These are phyloP conservation scores for Lasioglossum leucozonium DNA, from an alignment of 2,888 invertebrate genomes.

Conservation along the genomic window DNA sequence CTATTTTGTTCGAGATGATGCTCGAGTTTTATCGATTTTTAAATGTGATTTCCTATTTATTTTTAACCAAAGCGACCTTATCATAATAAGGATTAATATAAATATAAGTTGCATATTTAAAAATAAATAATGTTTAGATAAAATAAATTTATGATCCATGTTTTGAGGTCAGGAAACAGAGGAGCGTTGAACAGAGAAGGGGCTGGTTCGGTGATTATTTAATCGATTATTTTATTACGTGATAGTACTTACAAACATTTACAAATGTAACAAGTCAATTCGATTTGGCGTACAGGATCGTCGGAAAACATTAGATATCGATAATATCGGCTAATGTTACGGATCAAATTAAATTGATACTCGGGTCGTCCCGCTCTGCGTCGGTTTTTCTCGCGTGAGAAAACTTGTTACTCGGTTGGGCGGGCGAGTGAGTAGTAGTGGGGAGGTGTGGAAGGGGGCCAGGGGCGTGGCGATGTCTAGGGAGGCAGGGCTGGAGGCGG, in stretches of 20 bases:
- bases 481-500: neutral
- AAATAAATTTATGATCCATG: neutral
- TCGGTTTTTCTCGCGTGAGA: slow-evolving; percentile 22
- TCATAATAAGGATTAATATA: neutral
- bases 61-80: too few relatives aligned
- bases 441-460: neutral
- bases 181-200: neutral
- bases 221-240: slow-evolving; percentile 81
- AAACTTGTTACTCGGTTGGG: slow-evolving; percentile 13
- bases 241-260: slow-evolving; percentile 83
- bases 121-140: too few relatives aligned
- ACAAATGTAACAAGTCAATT: slow-evolving; percentile 83
- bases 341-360: slow-evolving; percentile 52
- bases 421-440: neutral
- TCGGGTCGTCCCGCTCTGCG: slow-evolving; percentile 41
- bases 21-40: too few relatives aligned
- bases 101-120: neutral
- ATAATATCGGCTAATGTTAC: slow-evolving; percentile 64
- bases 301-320: slow-evolving; percentile 77
- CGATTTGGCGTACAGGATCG: slow-evolving; percentile 82
- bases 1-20: too few relatives aligned
- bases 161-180: neutral
- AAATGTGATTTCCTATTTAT: too few relatives aligned
- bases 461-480: neutral
- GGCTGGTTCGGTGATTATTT: slow-evolving; percentile 73